Evolutionary conservation across 2,113 vertebrate species (phyloP).

Genomic region (Thalassoma bifasciatum): DNA sequence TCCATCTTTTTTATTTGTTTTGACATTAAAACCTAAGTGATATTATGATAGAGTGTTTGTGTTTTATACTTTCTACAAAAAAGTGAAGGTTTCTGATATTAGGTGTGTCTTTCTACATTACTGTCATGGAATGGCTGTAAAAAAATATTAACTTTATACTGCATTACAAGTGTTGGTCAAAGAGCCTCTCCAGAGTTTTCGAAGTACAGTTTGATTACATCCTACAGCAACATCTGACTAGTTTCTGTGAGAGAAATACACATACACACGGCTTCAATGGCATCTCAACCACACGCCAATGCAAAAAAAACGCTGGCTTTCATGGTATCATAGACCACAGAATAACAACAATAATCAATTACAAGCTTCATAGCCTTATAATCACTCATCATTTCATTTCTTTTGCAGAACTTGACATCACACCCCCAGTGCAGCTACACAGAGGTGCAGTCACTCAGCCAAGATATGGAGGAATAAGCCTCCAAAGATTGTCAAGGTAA

Average conservation of each 20-base stretch:
- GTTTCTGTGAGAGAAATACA: slow-evolving; percentile 31
- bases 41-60: not conserved
- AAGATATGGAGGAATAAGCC: slow-evolving; percentile 31
- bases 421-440: slow-evolving; percentile 32
- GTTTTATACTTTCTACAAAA: slow-evolving; percentile 19
- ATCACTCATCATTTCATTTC: slow-evolving; percentile 23
- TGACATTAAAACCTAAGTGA: slow-evolving; percentile 20
- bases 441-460: slow-evolving; percentile 38
- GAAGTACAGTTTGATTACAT: slow-evolving; percentile 32
- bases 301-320: slow-evolving; percentile 23
- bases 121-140: slow-evolving; percentile 35
- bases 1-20: slow-evolving; percentile 25
- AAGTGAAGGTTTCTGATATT: slow-evolving; percentile 13
- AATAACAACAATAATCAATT: slow-evolving; percentile 42
- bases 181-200: slow-evolving; percentile 5
- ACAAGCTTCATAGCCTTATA: not conserved
- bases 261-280: slow-evolving; percentile 40
- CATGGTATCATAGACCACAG: slow-evolving; percentile 52
- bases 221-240: slow-evolving; percentile 46
- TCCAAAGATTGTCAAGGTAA: slow-evolving; percentile 68
- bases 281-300: slow-evolving; percentile 41
- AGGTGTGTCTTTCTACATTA: slow-evolving; percentile 12
- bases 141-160: slow-evolving; percentile 46
- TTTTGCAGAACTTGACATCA: slow-evolving; percentile 32
- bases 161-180: slow-evolving; percentile 21